Evolutionary conservation across 2,797 vertebrate genomes (phyloP).

Genomic region (Silurus lanzhouensis): DNA sequence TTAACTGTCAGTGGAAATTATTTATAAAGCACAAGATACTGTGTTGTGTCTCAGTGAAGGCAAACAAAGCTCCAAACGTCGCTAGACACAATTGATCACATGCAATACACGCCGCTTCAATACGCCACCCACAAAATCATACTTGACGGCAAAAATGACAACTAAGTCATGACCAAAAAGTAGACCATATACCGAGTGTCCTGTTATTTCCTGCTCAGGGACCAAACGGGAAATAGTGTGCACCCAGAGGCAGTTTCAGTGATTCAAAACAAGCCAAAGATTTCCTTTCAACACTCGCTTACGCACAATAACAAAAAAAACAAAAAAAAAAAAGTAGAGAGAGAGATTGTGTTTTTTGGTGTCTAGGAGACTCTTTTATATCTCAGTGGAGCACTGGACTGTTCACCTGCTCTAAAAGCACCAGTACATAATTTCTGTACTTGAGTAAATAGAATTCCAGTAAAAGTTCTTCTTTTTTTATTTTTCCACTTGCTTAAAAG

Average conservation of each 20-base stretch:
- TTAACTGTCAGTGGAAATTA: no score
- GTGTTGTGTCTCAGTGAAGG: not conserved
- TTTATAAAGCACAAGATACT: not conserved
- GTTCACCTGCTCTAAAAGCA: not conserved
- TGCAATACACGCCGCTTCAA: not conserved
- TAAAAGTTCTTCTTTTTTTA: no score
- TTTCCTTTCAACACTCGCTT: constrained; percentile 43
- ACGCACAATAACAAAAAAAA: constrained; percentile 43
- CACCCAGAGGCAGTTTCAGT: constrained; percentile 36
- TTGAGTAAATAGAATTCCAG: no score
- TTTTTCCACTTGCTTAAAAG: no score
- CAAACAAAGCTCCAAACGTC: not conserved
- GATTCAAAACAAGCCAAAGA: constrained; percentile 53
- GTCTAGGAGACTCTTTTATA: constrained; percentile 9
- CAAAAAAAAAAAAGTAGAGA: not conserved
- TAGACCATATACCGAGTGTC: constrained; percentile 36
- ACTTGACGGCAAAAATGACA: not conserved
- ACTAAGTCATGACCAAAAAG: constrained; percentile 46
- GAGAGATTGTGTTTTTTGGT: constrained; percentile 16
- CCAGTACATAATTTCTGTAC: no score
- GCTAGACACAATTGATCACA: no score
- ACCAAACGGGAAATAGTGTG: constrained; percentile 53
- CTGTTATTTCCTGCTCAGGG: constrained; percentile 57
- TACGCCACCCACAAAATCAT: constrained; percentile 5
- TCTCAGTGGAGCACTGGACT: not conserved